Evolutionary conservation across 2,888 invertebrate genomes (phyloP).

Genomic region (Lingula anatina): DNA sequence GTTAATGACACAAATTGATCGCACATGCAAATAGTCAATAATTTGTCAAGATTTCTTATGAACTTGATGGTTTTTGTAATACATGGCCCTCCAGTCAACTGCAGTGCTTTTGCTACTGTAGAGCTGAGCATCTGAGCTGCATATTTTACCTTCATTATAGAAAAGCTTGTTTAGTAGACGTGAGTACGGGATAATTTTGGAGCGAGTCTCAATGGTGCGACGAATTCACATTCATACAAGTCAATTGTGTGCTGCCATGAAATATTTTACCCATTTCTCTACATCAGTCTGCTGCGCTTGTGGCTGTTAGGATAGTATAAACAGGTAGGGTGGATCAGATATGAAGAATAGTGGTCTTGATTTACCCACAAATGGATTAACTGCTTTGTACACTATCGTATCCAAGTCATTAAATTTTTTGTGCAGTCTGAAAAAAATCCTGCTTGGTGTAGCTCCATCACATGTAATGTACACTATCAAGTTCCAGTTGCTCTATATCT

Average conservation of each 20-base stretch:
- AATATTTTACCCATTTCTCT: constrained; percentile 9
- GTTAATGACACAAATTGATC: background rate
- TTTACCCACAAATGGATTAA: background rate
- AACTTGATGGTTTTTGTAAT: background rate
- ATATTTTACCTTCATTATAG: background rate
- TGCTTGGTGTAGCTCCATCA: background rate
- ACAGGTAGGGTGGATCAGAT: constrained; percentile 12
- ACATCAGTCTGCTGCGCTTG: constrained; percentile 7
- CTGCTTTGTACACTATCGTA: background rate
- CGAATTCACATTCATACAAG: constrained; percentile 10
- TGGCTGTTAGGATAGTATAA: constrained; percentile 7
- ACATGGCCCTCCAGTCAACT: constrained; percentile 1
- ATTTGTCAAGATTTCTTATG: background rate
- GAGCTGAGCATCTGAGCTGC: constrained; percentile 9
- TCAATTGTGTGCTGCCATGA: constrained; percentile 8
- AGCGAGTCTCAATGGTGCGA: constrained; percentile 5
- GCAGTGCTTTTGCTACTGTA: constrained; percentile 10
- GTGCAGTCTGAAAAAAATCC: background rate
- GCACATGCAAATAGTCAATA: background rate
- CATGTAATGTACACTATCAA: background rate
- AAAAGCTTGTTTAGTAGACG: constrained; percentile 4
- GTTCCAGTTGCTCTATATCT: background rate
- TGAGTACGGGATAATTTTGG: constrained; percentile 11
- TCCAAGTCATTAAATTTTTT: background rate
- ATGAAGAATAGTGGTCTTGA: constrained; percentile 4